Percentiles rank a stretch among this genome's conserved stretches.
Evolutionary conservation across 2,888 invertebrate species (phyloP).

Genomic region (Lucinisca nassula): DNA sequence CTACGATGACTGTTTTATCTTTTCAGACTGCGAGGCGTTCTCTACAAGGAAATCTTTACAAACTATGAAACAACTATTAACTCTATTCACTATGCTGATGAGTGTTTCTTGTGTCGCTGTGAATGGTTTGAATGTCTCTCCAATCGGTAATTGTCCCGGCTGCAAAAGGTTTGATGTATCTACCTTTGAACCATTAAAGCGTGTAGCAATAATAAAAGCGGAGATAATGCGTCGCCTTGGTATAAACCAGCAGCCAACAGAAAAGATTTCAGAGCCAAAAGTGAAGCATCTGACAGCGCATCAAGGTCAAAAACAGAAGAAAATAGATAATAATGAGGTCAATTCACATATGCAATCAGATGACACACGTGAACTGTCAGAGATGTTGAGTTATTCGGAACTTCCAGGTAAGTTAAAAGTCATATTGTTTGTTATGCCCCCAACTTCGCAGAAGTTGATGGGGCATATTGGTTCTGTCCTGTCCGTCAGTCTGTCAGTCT

Average conservation of each 20-base stretch:
- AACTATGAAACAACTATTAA: background rate
- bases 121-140: background rate
- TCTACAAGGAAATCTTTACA: background rate
- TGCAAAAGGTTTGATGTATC: background rate
- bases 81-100: background rate
- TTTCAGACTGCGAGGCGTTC: background rate
- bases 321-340: background rate
- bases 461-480: too few species aligned
- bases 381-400: slow-evolving; percentile 46
- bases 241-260: background rate
- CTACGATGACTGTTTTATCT: background rate
- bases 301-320: background rate
- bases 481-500: too few species aligned
- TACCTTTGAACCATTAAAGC: background rate
- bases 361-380: slow-evolving; percentile 20
- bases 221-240: slow-evolving; percentile 42
- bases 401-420: slow-evolving; percentile 43
- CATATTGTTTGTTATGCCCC: too few species aligned
- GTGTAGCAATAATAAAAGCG: slow-evolving; percentile 36
- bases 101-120: background rate
- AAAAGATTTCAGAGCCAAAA: background rate
- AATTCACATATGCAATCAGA: background rate
- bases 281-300: background rate
- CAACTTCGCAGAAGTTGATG: too few species aligned
- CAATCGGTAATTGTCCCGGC: background rate